These are phyloP conservation scores for Steinernema hermaphroditum DNA, from an alignment of 2,888 invertebrate genomes.

Conservation along the genomic window DNA sequence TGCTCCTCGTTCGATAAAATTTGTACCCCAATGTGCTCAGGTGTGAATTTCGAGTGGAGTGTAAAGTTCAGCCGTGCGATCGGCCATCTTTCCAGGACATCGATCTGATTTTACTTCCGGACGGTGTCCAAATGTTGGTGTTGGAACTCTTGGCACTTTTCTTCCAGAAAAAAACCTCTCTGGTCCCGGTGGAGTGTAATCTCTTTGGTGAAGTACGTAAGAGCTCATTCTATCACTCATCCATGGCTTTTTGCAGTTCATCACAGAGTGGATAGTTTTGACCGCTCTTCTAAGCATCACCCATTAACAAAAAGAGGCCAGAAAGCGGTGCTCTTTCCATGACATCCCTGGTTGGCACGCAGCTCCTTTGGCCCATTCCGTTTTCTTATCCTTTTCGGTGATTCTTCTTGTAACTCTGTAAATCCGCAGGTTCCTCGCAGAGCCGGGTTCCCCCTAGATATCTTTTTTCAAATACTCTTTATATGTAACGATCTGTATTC, in stretches of 20 bases:
- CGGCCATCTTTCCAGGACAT: background rate
- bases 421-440: no score
- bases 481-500: no score
- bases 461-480: no score
- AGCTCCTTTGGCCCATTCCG: no score
- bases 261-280: no score
- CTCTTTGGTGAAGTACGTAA: background rate
- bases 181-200: background rate
- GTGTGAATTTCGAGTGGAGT: background rate
- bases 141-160: conserved; percentile 1
- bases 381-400: no score
- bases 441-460: no score
- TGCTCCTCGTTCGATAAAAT: background rate
- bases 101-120: background rate
- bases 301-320: no score
- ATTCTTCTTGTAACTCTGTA: no score
- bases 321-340: no score
- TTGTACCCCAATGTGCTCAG: conserved; percentile 1
- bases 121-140: conserved; percentile 1
- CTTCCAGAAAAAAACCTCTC: background rate
- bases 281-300: background rate
- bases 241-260: no score
- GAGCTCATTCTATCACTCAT: background rate
- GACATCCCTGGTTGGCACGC: no score
- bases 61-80: conserved; percentile 18